Evolutionary conservation across 2,888 invertebrate genomes (phyloP), one percentile per base, ranked within the genome.

Genomic region (Cephus sareptanus): DNA sequence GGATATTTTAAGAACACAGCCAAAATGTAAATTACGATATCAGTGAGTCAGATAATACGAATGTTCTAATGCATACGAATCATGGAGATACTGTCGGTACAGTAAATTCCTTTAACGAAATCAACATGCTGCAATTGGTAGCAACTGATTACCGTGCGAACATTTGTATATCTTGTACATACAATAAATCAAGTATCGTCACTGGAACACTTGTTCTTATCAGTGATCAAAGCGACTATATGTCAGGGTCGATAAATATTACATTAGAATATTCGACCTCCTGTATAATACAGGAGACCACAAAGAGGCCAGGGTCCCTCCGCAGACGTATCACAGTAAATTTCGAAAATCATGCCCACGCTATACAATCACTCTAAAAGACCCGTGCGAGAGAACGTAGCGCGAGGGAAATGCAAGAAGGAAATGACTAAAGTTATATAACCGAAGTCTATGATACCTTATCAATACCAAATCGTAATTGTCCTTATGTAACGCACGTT

Each of bases 1-100:
- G 0, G 1, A 23, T 9, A 23, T 23, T 56, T 56, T 6, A 56
- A 23, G 9, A 56, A 23, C 56, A 15, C 4, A 23, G 23, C 23
- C 79, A 79, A 83, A 83, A 83, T 83, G 81, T 77, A 83, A 83
- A 83, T 81, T 77, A 76, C 40, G 70, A 74, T 79, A 81, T 83
- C 83, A 81, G 9, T 56, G 23, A 56, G 2, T 56, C 56, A 23
- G 9, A 56, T 56, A 2, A 56, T 56, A 56, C 9, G 56, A 56
- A 9, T 2, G 9, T 23, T 9, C 56, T 6, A 9, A 56, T 23
- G 56, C 23, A 56, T 56, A 56, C 56, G 23, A 23, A 56, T 23
- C 23, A 23, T 56, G 23, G 23, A 9, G 9, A 56, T 23, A 9
- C 2, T 23, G 9, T 23, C 56, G 9, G 23, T 56, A 56, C 23